Conservation (phyloP, 2,888 invertebrate genomes). For the Microctonus brassicae region DNA sequence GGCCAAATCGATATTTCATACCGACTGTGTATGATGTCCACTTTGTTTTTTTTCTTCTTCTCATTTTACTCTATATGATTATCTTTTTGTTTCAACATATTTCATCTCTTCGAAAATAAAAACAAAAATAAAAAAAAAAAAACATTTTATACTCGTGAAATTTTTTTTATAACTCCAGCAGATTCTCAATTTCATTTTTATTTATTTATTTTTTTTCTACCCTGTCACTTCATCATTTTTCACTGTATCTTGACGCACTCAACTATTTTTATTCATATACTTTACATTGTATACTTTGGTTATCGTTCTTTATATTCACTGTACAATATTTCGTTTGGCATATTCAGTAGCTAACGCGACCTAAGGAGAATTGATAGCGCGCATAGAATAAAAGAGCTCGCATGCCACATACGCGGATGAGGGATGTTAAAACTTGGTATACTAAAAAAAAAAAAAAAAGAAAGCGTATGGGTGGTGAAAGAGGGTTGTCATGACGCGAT, state of each 20-base stretch:
- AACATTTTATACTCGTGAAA: neutral
- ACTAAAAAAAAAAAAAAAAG: too few relatives aligned
- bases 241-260: neutral
- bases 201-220: too few relatives aligned
- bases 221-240: neutral
- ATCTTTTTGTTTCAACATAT: neutral
- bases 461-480: neutral
- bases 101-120: neutral
- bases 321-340: constrained; percentile 15
- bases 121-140: too few relatives aligned
- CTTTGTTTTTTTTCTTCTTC: too few relatives aligned
- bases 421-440: constrained; percentile 14
- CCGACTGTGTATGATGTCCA: neutral
- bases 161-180: neutral
- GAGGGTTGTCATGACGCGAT: constrained; percentile 1
- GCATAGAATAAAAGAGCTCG: neutral
- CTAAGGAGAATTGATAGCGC: constrained; percentile 27
- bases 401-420: neutral
- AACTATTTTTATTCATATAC: neutral
- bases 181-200: neutral
- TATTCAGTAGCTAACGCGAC: constrained; percentile 13
- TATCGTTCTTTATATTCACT: constrained; percentile 13
- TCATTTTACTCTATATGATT: too few relatives aligned
- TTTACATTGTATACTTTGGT: neutral
- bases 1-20: constrained; percentile 5